A percentile compares a stretch with the other conserved stretches of the same genome.
These are phyloP conservation scores for Lobophora halterata DNA, from an alignment of 2,888 invertebrate species.

Conservation along the genomic window DNA sequence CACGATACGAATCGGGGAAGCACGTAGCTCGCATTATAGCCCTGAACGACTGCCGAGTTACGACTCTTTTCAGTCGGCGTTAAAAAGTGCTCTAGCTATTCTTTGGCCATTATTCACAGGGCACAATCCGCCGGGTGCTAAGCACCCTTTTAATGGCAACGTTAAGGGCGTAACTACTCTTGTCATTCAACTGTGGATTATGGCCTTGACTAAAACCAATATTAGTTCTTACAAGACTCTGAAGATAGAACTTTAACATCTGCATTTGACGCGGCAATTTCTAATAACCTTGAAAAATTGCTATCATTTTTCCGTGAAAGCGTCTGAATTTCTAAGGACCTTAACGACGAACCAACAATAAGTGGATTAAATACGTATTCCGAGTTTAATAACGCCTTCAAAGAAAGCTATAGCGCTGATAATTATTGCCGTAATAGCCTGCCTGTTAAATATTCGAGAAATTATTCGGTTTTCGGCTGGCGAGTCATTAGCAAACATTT, in stretches of 20 bases:
- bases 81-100: slow-evolving; percentile 61
- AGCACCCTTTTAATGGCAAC: slow-evolving; percentile 59
- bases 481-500: slow-evolving; percentile 75
- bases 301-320: slow-evolving; percentile 19
- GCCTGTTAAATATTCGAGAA: slow-evolving; percentile 55
- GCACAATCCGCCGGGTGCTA: slow-evolving; percentile 57
- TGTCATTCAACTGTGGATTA: slow-evolving; percentile 56
- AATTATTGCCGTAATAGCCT: slow-evolving; percentile 50
- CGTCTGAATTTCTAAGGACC: slow-evolving; percentile 19
- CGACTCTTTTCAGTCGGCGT: slow-evolving; percentile 59
- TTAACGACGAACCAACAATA: slow-evolving; percentile 32
- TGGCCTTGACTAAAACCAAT: slow-evolving; percentile 28
- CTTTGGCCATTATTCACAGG: slow-evolving; percentile 64
- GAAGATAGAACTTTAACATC: slow-evolving; percentile 18
- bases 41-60: slow-evolving; percentile 60
- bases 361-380: slow-evolving; percentile 42
- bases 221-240: slow-evolving; percentile 11
- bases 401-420: slow-evolving; percentile 41
- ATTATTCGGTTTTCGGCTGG: slow-evolving; percentile 61
- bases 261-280: slow-evolving; percentile 19
- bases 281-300: slow-evolving; percentile 21
- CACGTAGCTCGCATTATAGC: slow-evolving; percentile 58
- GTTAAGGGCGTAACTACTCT: slow-evolving; percentile 54
- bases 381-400: slow-evolving; percentile 39
- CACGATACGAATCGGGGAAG: slow-evolving; percentile 39